Percentiles rank a stretch among this genome's conserved stretches.
phyloP scores from a whole-genome alignment of 2,888 invertebrate species.

The Plebejus melissa region DNA sequence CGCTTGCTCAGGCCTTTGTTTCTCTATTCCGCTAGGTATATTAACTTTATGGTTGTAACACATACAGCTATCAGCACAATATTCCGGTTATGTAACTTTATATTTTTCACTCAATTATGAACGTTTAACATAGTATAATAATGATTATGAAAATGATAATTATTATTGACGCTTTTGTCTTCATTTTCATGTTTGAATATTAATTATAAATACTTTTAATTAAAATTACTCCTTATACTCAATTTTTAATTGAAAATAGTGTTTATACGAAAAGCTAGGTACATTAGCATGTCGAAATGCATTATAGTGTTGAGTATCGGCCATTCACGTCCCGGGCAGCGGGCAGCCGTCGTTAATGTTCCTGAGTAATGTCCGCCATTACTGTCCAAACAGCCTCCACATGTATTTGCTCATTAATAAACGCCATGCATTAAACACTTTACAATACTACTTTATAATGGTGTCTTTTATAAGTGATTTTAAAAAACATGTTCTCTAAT shows the following conservation, averaged over 20 bases:
- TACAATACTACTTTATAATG: background rate
- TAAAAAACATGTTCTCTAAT: background rate
- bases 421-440: constrained; percentile 19
- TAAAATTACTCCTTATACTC: background rate
- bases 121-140: background rate
- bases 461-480: background rate
- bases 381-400: constrained; percentile 20
- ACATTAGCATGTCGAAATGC: constrained; percentile 2
- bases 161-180: background rate
- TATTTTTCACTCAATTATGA: background rate
- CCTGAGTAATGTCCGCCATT: constrained; percentile 22
- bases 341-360: constrained; percentile 11
- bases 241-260: background rate
- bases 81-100: background rate
- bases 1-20: no score
- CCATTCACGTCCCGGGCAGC: background rate
- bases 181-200: no score
- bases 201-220: background rate
- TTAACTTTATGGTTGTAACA: no score
- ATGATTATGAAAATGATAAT: background rate
- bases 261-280: background rate
- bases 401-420: constrained; percentile 19
- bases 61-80: background rate
- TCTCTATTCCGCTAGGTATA: no score
- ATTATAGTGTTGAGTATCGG: constrained; percentile 9